These are phyloP conservation scores for Digitonthophagus gazella DNA, from an alignment of 2,888 invertebrate genomes.

Conservation along the genomic window DNA sequence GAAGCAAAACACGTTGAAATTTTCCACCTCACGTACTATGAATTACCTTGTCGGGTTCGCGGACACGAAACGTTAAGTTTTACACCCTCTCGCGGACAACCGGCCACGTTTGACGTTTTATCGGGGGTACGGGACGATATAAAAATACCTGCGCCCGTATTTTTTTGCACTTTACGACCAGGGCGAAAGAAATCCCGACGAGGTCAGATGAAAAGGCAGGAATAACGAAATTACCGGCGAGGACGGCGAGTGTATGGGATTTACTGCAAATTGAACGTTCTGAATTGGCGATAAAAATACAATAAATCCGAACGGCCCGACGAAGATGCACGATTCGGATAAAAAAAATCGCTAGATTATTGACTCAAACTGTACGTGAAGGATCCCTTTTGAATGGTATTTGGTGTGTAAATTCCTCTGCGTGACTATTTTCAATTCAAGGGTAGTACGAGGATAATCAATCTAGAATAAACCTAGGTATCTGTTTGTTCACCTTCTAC, in stretches of 20 bases:
- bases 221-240: constrained; percentile 15
- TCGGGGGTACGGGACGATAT: neutral
- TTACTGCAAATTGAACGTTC: constrained; percentile 27
- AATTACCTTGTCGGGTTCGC: neutral
- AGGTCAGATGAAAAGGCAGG: neutral
- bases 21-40: neutral
- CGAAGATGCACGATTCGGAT: constrained; percentile 1
- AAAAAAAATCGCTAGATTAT: neutral
- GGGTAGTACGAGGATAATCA: too few relatives aligned
- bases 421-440: neutral
- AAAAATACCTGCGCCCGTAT: neutral
- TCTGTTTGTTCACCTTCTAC: neutral
- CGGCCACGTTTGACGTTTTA: neutral
- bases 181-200: constrained; percentile 3
- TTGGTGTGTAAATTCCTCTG: neutral
- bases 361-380: neutral
- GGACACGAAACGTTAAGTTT: neutral
- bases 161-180: neutral
- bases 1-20: neutral
- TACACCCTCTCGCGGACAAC: neutral
- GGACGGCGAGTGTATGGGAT: constrained; percentile 23
- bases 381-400: neutral
- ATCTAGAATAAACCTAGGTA: neutral
- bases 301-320: constrained; percentile 20
- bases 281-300: constrained; percentile 25